Percentiles rank a stretch among this genome's conserved stretches.
These are phyloP conservation scores for Ochropacha duplaris DNA, from an alignment of 2,888 invertebrate genomes.

Conservation along the genomic window DNA sequence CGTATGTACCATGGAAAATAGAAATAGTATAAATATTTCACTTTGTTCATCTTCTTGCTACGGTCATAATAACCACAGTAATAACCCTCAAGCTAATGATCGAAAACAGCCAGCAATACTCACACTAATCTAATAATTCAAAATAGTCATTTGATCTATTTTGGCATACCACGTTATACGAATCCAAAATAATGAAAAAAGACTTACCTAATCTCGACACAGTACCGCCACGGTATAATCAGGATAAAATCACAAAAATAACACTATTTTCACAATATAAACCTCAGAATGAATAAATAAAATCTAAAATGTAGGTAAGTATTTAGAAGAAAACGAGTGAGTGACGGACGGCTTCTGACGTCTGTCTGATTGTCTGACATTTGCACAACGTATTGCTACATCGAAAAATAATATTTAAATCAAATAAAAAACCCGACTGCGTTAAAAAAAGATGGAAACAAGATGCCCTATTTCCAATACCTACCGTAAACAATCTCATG, in stretches of 20 bases:
- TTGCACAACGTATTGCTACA: no score
- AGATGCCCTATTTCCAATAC: no score
- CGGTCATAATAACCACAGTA: no score
- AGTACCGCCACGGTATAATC: neutral
- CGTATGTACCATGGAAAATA: neutral
- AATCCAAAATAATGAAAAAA: conserved; percentile 19
- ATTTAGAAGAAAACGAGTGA: no score
- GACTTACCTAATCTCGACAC: conserved; percentile 36
- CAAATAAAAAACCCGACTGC: no score
- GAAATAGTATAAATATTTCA: neutral
- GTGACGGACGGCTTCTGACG: no score
- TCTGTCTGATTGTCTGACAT: no score
- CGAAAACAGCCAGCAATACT: neutral
- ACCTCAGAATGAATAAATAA: no score
- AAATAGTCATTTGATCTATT: conserved; percentile 56
- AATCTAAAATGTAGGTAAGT: no score
- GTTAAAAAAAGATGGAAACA: no score
- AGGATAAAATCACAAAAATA: conserved; percentile 21
- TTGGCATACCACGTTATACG: conserved; percentile 38
- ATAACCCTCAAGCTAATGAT: neutral
- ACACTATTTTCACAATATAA: conserved; percentile 39
- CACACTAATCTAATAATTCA: conserved; percentile 33
- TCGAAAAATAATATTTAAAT: no score
- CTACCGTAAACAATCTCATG: no score
- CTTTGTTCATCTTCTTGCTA: neutral